These are phyloP conservation scores for Holothuria glaberrima DNA, from an alignment of 35 echinoderm and acorn worm species.

Conservation along the genomic window DNA sequence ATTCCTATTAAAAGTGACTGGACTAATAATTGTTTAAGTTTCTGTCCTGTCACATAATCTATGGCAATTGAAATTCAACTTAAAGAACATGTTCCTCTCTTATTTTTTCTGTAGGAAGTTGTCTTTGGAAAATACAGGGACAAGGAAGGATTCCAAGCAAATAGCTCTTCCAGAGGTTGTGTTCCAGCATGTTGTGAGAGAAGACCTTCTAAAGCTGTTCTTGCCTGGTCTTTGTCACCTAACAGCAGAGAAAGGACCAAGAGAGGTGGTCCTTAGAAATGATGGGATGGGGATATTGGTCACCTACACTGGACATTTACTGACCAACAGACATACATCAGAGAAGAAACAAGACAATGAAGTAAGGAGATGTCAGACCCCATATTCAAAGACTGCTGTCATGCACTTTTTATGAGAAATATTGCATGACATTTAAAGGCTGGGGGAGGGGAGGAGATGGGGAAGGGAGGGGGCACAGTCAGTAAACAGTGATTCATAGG, in stretches of 20 bases:
- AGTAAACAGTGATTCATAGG: no score
- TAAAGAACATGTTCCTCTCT: background rate
- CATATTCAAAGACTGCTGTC: no score
- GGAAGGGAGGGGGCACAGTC: no score
- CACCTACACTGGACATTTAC: background rate
- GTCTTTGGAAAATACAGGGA: background rate
- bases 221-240: constrained; percentile 91
- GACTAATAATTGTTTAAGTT: no score
- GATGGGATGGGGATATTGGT: constrained; percentile 72
- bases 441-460: no score
- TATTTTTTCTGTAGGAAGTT: constrained; percentile 5
- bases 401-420: no score
- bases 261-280: constrained; percentile 58
- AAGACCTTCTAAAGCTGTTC: constrained; percentile 82
- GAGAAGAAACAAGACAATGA: background rate
- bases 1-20: no score
- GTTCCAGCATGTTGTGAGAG: constrained; percentile 20
- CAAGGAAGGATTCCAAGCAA: background rate
- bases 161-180: constrained; percentile 9
- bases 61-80: no score
- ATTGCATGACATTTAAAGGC: no score
- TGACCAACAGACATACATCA: background rate
- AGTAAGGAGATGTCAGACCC: background rate
- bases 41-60: no score
- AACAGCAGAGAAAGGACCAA: constrained; percentile 76